Percentiles rank a stretch among this genome's conserved stretches.
Evolutionary conservation across 1,140 invertebrate species (phyloP).

Genomic region (Pygmarrhopalites habei): DNA sequence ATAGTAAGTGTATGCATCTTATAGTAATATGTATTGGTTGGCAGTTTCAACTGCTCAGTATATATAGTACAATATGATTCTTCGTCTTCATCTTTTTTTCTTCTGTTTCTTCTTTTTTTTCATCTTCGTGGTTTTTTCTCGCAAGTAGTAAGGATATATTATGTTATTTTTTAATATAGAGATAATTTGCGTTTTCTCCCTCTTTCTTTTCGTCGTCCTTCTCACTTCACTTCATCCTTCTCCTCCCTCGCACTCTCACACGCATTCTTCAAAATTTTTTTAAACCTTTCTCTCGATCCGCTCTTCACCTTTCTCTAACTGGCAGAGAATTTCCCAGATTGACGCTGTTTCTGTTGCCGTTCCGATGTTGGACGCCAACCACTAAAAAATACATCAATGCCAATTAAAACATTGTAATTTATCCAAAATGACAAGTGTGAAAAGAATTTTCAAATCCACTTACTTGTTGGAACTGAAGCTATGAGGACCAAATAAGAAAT

Average conservation of each 20-base stretch:
- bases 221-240: not conserved
- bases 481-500: too few relatives aligned
- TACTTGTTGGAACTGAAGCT: constrained; percentile 30
- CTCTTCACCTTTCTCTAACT: constrained; percentile 41
- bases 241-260: not conserved
- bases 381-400: too few relatives aligned
- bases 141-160: not conserved
- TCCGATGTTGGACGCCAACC: constrained; percentile 31
- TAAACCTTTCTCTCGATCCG: too few relatives aligned
- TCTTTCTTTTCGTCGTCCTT: not conserved
- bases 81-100: too few relatives aligned
- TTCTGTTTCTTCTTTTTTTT: too few relatives aligned
- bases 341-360: constrained; percentile 33
- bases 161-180: not conserved
- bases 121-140: not conserved
- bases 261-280: not conserved
- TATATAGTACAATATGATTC: too few relatives aligned
- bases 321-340: constrained; percentile 24
- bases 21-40: too few relatives aligned
- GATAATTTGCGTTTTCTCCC: not conserved
- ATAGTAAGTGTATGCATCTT: too few relatives aligned
- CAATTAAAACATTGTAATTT: too few relatives aligned
- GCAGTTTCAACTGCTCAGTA: too few relatives aligned
- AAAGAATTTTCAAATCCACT: too few relatives aligned
- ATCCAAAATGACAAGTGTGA: too few relatives aligned